A percentile compares a stretch with the other conserved stretches of the same genome.
Conservation (phyloP, 2,888 invertebrate species). For the Belgica antarctica region DNA sequence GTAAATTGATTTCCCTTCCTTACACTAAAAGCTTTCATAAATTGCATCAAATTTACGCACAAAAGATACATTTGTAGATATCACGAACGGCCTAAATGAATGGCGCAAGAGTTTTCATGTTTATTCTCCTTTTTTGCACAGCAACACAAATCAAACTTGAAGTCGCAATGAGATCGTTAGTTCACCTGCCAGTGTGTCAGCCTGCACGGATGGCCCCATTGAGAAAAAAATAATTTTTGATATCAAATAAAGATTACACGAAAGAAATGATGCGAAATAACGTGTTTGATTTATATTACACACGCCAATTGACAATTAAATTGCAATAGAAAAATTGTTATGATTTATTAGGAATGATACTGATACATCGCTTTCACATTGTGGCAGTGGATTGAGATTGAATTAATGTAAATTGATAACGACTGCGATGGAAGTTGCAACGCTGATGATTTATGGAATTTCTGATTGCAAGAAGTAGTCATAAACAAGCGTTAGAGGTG, state of each 20-base stretch:
- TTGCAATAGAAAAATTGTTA: background rate
- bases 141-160: background rate
- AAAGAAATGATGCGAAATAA: conserved; percentile 8
- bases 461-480: no score
- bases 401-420: no score
- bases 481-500: no score
- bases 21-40: background rate
- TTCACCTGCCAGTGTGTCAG: background rate
- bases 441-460: no score
- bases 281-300: conserved; percentile 7
- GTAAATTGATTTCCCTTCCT: conserved; percentile 11
- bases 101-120: no score
- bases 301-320: conserved; percentile 27
- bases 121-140: background rate
- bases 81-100: background rate
- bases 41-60: conserved; percentile 33
- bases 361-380: background rate
- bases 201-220: background rate
- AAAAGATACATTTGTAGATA: conserved; percentile 7
- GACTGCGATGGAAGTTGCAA: no score
- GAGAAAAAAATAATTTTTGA: background rate
- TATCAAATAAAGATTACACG: background rate
- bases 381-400: no score
- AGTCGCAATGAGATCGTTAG: conserved; percentile 5
- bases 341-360: background rate